phyloP scores from a whole-genome alignment of 2,797 vertebrate species.

The Bothrops alternatus region DNA sequence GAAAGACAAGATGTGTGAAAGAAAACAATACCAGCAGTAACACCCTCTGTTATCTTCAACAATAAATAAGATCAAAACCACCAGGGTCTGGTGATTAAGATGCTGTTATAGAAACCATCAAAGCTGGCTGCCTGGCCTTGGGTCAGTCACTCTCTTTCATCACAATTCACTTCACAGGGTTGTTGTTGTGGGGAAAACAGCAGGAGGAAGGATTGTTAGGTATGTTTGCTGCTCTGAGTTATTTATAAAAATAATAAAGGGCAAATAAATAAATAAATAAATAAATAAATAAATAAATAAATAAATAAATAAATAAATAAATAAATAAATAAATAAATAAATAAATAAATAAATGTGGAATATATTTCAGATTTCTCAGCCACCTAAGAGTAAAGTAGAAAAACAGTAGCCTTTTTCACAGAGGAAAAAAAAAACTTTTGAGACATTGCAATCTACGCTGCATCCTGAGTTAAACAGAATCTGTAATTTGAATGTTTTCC shows the following conservation, averaged over 20 bases:
- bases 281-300: not conserved
- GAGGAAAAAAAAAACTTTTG: not conserved
- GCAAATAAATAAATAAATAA: not conserved
- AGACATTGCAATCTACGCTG: not conserved
- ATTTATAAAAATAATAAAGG: not conserved
- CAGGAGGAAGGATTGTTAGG: not conserved
- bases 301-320: not conserved
- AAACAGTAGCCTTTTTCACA: not conserved
- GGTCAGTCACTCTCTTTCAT: not conserved
- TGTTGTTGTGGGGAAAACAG: not conserved
- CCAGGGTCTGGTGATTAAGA: not conserved
- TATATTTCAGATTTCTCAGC: not conserved
- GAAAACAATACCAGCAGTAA: not conserved
- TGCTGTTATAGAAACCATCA: not conserved
- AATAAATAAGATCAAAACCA: not conserved
- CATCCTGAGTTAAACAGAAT: constrained; percentile 23
- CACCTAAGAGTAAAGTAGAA: not conserved
- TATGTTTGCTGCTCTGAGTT: not conserved
- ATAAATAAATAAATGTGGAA: not conserved
- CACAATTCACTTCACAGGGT: not conserved
- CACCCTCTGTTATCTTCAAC: not conserved
- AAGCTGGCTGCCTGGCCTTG: not conserved
- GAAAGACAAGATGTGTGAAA: not conserved
- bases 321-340: not conserved
- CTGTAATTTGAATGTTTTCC: constrained; percentile 17